Evolutionary conservation across 2,888 invertebrate species (phyloP).

Genomic region (Hetaerina titia): DNA sequence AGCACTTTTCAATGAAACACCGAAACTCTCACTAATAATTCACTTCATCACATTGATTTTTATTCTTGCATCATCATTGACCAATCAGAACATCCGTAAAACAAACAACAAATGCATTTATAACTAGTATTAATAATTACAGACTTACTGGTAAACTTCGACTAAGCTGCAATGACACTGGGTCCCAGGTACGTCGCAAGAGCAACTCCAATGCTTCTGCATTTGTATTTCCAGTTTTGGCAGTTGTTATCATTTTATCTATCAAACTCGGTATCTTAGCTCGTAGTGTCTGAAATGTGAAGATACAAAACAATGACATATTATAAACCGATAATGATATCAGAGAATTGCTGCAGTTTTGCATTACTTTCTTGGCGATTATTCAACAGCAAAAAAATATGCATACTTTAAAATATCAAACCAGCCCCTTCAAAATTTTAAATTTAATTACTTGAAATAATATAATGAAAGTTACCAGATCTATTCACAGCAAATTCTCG

Average conservation of each 20-base stretch:
- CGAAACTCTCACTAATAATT: neutral
- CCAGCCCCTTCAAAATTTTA: no score
- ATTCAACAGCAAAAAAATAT: no score
- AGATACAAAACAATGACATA: neutral
- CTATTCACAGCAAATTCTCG: no score
- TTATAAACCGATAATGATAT: no score
- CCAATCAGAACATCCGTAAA: neutral
- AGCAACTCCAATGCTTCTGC: conserved; percentile 84
- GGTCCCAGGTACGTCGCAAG: conserved; percentile 87
- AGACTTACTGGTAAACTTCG: conserved; percentile 82
- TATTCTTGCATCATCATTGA: neutral
- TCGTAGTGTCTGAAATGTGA: conserved; percentile 79
- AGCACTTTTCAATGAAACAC: no score
- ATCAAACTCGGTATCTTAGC: conserved; percentile 85
- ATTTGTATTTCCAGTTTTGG: conserved; percentile 78
- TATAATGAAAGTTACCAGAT: no score
- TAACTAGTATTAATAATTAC: no score
- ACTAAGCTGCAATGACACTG: conserved; percentile 80
- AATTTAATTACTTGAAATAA: no score
- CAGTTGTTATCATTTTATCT: conserved; percentile 84
- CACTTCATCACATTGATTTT: no score
- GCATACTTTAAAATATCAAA: no score
- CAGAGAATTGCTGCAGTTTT: neutral
- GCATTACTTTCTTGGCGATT: no score
- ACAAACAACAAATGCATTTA: neutral